Conservation (phyloP, 2,888 invertebrate genomes). For the Cerastoderma edule region DNA sequence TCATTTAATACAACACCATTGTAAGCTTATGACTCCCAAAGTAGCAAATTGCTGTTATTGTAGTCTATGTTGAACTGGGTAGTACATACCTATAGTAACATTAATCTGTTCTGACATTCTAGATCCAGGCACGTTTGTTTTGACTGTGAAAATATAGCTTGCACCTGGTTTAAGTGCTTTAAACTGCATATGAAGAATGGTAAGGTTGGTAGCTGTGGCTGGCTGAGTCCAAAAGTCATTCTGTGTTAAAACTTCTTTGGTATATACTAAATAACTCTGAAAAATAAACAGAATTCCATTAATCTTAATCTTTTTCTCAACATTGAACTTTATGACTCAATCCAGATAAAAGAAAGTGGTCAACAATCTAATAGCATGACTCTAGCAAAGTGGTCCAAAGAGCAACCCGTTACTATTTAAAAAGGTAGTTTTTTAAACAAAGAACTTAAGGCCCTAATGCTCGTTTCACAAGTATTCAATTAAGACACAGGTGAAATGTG, state of each 20-base stretch:
- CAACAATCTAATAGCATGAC: too few relatives aligned
- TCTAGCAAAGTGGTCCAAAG: too few relatives aligned
- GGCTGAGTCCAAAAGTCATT: slow-evolving; percentile 20
- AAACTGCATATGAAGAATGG: slow-evolving; percentile 19
- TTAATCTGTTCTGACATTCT: slow-evolving; percentile 42
- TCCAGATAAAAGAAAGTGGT: too few relatives aligned
- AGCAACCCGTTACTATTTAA: not conserved
- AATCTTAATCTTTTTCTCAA: not conserved
- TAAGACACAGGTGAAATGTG: too few relatives aligned
- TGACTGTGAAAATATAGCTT: slow-evolving; percentile 63
- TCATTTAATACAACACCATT: too few relatives aligned
- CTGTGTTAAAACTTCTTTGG: slow-evolving; percentile 25
- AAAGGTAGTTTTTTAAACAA: too few relatives aligned
- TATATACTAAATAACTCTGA: slow-evolving; percentile 58
- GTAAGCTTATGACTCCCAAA: too few relatives aligned
- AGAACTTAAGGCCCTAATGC: too few relatives aligned
- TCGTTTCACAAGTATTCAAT: too few relatives aligned
- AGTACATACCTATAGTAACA: slow-evolving; percentile 64
- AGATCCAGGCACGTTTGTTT: slow-evolving; percentile 43
- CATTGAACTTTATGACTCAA: not conserved
- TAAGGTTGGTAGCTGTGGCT: slow-evolving; percentile 16
- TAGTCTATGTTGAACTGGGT: too few relatives aligned
- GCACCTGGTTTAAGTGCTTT: slow-evolving; percentile 57
- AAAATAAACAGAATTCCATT: slow-evolving; percentile 4
- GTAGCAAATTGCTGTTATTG: too few relatives aligned